These are phyloP conservation scores for Macquaria ambigua DNA, from an alignment of 2,113 vertebrate genomes.

Conservation along the genomic window DNA sequence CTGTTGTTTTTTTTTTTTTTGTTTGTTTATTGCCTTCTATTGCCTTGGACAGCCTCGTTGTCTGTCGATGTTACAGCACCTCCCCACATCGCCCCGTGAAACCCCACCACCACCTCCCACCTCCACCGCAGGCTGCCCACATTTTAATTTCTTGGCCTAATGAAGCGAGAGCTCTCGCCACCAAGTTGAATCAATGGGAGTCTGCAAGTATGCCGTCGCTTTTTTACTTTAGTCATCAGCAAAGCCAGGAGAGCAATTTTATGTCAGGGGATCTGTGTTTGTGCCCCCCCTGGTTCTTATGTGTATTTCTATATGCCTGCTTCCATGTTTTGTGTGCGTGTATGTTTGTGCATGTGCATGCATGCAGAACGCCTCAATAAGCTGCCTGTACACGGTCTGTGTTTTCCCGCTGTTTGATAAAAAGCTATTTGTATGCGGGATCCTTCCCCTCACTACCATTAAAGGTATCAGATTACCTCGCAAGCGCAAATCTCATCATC, in stretches of 20 bases:
- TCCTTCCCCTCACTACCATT: constrained; percentile 56
- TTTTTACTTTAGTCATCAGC: constrained; percentile 72
- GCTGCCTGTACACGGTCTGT: not conserved
- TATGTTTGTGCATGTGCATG: not conserved
- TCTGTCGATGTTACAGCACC: constrained; percentile 50
- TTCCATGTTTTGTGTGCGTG: not conserved
- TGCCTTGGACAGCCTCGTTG: constrained; percentile 51
- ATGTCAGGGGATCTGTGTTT: constrained; percentile 1
- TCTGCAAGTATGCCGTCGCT: constrained; percentile 49
- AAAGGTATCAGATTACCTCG: constrained; percentile 69
- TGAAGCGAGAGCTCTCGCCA: constrained; percentile 77
- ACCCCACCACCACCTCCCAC: constrained; percentile 46
- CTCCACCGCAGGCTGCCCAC: constrained; percentile 65
- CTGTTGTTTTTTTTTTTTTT: constrained; percentile 20
- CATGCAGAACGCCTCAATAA: not conserved
- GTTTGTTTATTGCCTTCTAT: constrained; percentile 15
- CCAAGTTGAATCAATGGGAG: constrained; percentile 76
- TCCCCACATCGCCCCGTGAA: constrained; percentile 48
- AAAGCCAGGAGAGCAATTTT: constrained; percentile 53
- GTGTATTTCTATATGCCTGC: not conserved
- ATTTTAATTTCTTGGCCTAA: constrained; percentile 88
- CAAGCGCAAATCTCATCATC: constrained; percentile 66
- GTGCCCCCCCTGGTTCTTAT: constrained; percentile 16
- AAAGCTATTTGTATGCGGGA: constrained; percentile 68
- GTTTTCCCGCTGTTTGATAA: constrained; percentile 55